Percentiles rank a stretch among this genome's conserved stretches.
phyloP scores from a whole-genome alignment of 2,797 vertebrate genomes.

The Syngnathus rostellatus region DNA sequence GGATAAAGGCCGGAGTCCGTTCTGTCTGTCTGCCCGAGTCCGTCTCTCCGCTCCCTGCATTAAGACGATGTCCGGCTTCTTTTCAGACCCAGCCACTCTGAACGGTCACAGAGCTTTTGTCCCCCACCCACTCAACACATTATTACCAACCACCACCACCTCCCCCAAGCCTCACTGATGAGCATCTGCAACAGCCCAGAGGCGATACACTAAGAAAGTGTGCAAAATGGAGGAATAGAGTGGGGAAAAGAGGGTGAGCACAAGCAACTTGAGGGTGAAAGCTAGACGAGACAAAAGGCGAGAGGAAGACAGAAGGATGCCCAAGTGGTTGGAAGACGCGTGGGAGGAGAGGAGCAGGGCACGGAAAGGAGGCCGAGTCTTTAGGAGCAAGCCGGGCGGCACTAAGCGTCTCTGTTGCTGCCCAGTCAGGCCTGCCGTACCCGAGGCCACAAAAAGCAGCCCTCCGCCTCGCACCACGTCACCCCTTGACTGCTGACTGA shows the following conservation, averaged over 20 bases:
- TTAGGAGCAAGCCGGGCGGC: conserved; percentile 94
- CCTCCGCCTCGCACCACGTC: conserved; percentile 17
- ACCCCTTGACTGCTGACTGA: conserved; percentile 9
- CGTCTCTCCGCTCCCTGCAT: conserved; percentile 58
- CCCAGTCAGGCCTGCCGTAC: conserved; percentile 92
- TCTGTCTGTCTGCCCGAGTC: conserved; percentile 69
- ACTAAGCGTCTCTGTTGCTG: conserved; percentile 94
- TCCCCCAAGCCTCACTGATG: conserved; percentile 55
- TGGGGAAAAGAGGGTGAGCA: conserved; percentile 65
- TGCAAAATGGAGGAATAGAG: conserved; percentile 67
- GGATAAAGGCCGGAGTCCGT: conserved; percentile 52
- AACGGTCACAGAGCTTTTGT: conserved; percentile 89
- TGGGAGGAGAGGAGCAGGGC: conserved; percentile 48
- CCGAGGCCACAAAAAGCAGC: conserved; percentile 77
- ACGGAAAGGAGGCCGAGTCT: conserved; percentile 76
- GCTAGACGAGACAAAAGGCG: conserved; percentile 67
- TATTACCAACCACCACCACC: conserved; percentile 29
- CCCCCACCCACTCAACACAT: conserved; percentile 38
- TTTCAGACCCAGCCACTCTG: conserved; percentile 86
- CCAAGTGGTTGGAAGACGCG: conserved; percentile 59
- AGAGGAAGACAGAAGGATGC: conserved; percentile 41
- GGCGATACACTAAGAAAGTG: conserved; percentile 46
- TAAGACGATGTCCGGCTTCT: conserved; percentile 65
- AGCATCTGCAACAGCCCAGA: conserved; percentile 93
- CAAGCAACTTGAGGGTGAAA: conserved; percentile 71